These are phyloP conservation scores for Chelonus formosanus DNA, from an alignment of 2,888 invertebrate genomes.

Conservation along the genomic window DNA sequence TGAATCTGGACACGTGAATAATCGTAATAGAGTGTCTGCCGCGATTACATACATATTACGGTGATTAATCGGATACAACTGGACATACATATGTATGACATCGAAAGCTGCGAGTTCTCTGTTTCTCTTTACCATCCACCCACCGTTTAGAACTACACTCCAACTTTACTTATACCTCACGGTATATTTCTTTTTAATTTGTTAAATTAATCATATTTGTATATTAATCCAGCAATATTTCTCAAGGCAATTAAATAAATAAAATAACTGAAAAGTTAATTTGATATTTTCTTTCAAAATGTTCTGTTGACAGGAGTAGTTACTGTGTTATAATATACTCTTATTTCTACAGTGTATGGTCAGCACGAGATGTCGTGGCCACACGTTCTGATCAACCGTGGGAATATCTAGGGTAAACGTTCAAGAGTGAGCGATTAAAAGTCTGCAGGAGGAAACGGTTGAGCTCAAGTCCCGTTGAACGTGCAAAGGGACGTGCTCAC, in stretches of 20 bases:
- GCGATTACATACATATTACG: conserved; percentile 54
- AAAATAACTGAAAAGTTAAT: conserved; percentile 14
- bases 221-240: conserved; percentile 13
- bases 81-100: conserved; percentile 45
- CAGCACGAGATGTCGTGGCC: conserved; percentile 22
- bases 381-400: conserved; percentile 43
- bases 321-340: neutral
- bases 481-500: conserved; percentile 30
- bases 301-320: neutral
- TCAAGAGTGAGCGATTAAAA: conserved; percentile 42
- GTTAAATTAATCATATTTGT: no score
- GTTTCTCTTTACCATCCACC: neutral
- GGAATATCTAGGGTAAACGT: conserved; percentile 41
- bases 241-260: neutral
- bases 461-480: conserved; percentile 37
- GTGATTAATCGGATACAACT: conserved; percentile 56
- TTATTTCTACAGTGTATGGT: neutral
- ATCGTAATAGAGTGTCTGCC: conserved; percentile 56
- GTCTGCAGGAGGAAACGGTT: conserved; percentile 37
- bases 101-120: no score
- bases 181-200: no score
- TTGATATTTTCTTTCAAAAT: conserved; percentile 22
- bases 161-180: no score
- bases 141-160: no score
- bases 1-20: conserved; percentile 50